Conservation (phyloP, 2,113 vertebrate genomes). For the Isichthys henryi region DNA sequence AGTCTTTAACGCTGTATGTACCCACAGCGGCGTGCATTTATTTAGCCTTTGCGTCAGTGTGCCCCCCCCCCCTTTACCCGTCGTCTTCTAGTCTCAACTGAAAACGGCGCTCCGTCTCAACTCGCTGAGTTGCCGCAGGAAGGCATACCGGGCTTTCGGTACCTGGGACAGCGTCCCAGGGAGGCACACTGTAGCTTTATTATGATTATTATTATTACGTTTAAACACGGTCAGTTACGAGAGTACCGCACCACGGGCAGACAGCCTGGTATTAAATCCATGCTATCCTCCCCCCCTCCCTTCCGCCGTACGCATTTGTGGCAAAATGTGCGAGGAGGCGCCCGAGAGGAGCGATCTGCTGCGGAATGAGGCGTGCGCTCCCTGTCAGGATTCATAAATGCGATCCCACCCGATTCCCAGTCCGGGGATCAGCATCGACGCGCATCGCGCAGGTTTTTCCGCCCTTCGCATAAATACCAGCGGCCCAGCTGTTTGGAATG, state of each 20-base stretch:
- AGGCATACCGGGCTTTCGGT: slow-evolving; percentile 20
- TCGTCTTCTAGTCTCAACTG: slow-evolving; percentile 20
- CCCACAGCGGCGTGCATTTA: slow-evolving; percentile 34
- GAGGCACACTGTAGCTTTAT: not conserved
- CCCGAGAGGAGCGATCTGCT: slow-evolving; percentile 37
- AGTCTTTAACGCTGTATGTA: slow-evolving; percentile 35
- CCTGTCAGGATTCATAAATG: slow-evolving; percentile 16
- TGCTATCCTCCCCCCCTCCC: not conserved
- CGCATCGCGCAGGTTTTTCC: slow-evolving; percentile 4
- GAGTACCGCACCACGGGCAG: not conserved
- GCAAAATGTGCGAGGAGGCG: slow-evolving; percentile 24
- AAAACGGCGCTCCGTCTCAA: slow-evolving; percentile 29
- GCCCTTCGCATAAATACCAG: not conserved
- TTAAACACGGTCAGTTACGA: not conserved
- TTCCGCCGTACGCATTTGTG: not conserved
- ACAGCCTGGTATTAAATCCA: not conserved
- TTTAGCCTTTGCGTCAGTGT: slow-evolving; percentile 34
- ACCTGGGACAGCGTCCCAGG: slow-evolving; percentile 15
- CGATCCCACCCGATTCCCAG: slow-evolving; percentile 10
- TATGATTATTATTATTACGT: not conserved
- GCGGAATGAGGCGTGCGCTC: slow-evolving; percentile 43
- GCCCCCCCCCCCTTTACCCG: not conserved
- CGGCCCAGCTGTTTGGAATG: not conserved
- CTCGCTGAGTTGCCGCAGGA: slow-evolving; percentile 37
- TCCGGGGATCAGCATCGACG: not conserved